Conservation (phyloP, 1,140 invertebrate genomes). For the Drosophila azteca region DNA sequence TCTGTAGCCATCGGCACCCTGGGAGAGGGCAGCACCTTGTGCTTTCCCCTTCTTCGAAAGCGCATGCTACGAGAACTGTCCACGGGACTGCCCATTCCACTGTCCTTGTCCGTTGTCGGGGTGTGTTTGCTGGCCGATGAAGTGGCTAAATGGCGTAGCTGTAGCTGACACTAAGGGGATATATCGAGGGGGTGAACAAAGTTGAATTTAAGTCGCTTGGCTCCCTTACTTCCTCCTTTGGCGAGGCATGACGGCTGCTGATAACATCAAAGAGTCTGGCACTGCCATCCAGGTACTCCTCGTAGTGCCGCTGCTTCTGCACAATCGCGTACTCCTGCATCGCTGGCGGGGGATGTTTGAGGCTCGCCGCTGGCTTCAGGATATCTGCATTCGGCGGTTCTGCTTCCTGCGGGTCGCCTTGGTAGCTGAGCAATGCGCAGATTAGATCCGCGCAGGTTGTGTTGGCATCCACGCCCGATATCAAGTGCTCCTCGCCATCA, state of each 20-base stretch:
- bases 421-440: conserved; percentile 86
- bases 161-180: conserved; percentile 55
- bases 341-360: conserved; percentile 28
- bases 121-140: conserved; percentile 24
- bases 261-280: conserved; percentile 64
- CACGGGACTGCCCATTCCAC: conserved; percentile 80
- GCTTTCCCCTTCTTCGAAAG: conserved; percentile 65
- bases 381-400: conserved; percentile 3
- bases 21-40: conserved; percentile 31
- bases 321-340: conserved; percentile 73
- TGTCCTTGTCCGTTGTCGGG: conserved; percentile 75
- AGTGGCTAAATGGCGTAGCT: conserved; percentile 60
- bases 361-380: conserved; percentile 39
- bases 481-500: conserved; percentile 90
- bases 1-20: conserved; percentile 20
- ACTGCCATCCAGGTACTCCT: conserved; percentile 74
- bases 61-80: conserved; percentile 75
- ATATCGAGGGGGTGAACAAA: conserved; percentile 4
- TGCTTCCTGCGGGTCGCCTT: conserved; percentile 21
- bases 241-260: conserved; percentile 36
- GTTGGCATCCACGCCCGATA: conserved; percentile 89
- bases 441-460: conserved; percentile 92
- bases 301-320: conserved; percentile 65
- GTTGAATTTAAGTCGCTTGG: neutral
- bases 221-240: conserved; percentile 21